Evolutionary conservation across 2,888 invertebrate genomes (phyloP), one percentile per base, ranked within the genome.

Genomic region (Sialis lutaria): DNA sequence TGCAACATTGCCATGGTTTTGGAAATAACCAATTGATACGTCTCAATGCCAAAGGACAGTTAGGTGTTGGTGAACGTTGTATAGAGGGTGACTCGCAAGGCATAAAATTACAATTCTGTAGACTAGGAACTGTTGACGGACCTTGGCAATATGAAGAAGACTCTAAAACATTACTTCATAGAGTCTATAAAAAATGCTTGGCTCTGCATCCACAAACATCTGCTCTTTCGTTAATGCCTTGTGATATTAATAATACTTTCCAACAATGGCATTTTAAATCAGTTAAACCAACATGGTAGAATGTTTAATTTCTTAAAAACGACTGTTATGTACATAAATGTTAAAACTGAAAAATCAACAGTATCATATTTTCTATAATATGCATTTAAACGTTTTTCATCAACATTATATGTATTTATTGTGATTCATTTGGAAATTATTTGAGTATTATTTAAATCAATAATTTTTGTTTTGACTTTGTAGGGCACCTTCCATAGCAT

Each of bases 31-130:
- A 96, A 75, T 64, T 95, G 57, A 80, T 93, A 60, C 73, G 97
- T 33, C 69, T 97, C 47, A 98, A 98, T 69, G 80, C 82, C 12
- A 85, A 88, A 54, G 97, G 97, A 0, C 97, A 98, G 66, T 61
- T 96, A 43, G 90, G 92, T 33, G 84, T 92, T 3, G 98, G 97
- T 32, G 98, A 98, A 67, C 77, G 97, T 42, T 98, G 98, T 60
- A 77, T 97, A 7, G 90, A 92, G 59, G 89, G 88, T 0, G 88
- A 89, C 62, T 73, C 77, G 0, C 84, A 87, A 59, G 85, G 82
- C 39, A 75, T 95, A 10, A 91, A 90, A 64, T 75, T 95, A 51
- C 84, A 87, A 32, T 88, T 90, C 60, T 97, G 97, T 65, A 74
- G 86, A 45, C 72, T 91, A 48, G 95, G 95, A 45, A 89, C 89